A percentile compares a stretch with the other conserved stretches of the same genome.
phyloP scores from a whole-genome alignment of 2,797 vertebrate species.

The Allobates femoralis region DNA sequence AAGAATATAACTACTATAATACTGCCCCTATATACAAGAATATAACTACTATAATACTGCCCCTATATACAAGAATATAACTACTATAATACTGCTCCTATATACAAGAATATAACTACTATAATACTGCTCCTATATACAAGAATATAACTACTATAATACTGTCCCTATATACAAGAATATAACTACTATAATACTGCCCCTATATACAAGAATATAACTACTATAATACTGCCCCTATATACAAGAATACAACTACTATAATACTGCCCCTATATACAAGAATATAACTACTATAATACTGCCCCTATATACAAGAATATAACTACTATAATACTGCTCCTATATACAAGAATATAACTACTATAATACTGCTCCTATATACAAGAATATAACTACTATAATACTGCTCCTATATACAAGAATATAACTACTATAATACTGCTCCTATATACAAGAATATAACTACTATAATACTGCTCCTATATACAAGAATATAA shows the following conservation, averaged over 20 bases:
- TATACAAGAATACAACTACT: not conserved
- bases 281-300: not conserved
- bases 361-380: not conserved
- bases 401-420: not conserved
- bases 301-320: not conserved
- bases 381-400: not conserved
- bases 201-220: not conserved
- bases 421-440: too few species aligned
- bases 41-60: too few species aligned
- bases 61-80: too few species aligned
- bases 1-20: too few species aligned
- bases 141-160: conserved; percentile 8
- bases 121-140: not conserved
- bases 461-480: not conserved
- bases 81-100: not conserved
- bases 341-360: conserved; percentile 7
- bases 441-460: too few species aligned
- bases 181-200: conserved; percentile 1
- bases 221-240: not conserved
- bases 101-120: conserved; percentile 2
- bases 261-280: not conserved
- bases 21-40: too few species aligned
- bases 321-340: conserved; percentile 8
- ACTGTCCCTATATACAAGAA: not conserved
- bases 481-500: not conserved